A percentile compares a stretch with the other conserved stretches of the same genome.
These are phyloP conservation scores for Phyllotreta cruciferae DNA, from an alignment of 2,888 invertebrate genomes.

Conservation along the genomic window DNA sequence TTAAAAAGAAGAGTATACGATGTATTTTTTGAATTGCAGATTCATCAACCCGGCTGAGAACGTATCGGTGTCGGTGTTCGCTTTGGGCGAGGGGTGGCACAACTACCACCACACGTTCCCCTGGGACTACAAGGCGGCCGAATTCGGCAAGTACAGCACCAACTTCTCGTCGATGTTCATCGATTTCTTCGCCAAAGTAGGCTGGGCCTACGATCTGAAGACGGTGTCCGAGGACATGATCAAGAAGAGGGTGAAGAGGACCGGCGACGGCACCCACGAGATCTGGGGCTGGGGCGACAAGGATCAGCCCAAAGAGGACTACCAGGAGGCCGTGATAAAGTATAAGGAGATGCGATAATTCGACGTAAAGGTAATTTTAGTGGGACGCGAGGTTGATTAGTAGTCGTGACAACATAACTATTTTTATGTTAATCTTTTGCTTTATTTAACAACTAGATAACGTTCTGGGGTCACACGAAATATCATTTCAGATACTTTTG, in stretches of 20 bases:
- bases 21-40: conserved; percentile 61
- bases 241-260: conserved; percentile 63
- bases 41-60: conserved; percentile 78
- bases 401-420: conserved; percentile 5
- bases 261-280: conserved; percentile 67
- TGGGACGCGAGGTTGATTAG: not conserved
- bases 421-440: not conserved
- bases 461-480: no score
- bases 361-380: not conserved
- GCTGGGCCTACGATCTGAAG: conserved; percentile 83
- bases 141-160: conserved; percentile 52
- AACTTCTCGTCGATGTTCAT: conserved; percentile 84
- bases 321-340: conserved; percentile 51
- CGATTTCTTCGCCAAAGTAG: conserved; percentile 78
- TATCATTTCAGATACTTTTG: no score
- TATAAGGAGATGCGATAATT: conserved; percentile 45
- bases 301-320: conserved; percentile 63
- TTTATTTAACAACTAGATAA: not conserved
- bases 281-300: conserved; percentile 83
- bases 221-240: conserved; percentile 67
- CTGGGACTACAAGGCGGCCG: conserved; percentile 66
- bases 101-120: conserved; percentile 82
- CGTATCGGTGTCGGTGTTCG: conserved; percentile 74
- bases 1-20: no score
- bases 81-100: conserved; percentile 86